Evolutionary conservation across 1,140 invertebrate species (phyloP).

Genomic region (Glossosoma conforme): DNA sequence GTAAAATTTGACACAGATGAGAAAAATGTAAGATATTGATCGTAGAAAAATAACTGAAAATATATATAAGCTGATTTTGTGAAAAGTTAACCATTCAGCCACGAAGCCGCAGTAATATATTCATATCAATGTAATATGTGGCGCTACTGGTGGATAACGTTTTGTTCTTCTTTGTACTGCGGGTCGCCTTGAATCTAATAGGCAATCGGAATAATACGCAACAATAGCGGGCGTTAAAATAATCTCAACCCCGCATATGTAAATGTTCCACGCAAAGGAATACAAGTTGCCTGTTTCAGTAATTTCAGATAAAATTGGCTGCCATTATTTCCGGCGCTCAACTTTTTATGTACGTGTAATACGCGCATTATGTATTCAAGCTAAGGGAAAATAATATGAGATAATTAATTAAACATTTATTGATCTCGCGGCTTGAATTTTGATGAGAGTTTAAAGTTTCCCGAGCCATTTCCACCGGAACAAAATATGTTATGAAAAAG

Average conservation of each 20-base stretch:
- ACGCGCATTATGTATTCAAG: too few relatives aligned
- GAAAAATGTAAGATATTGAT: too few relatives aligned
- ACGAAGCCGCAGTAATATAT: slow-evolving; percentile 5
- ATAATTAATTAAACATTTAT: too few relatives aligned
- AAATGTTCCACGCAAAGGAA: slow-evolving; percentile 12
- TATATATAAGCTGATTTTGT: too few relatives aligned
- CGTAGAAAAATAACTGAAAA: too few relatives aligned
- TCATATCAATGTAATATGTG: slow-evolving; percentile 16
- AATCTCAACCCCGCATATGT: slow-evolving; percentile 15
- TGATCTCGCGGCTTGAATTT: too few relatives aligned
- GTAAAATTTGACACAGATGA: background rate
- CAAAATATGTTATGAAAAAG: too few relatives aligned
- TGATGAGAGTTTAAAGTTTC: too few relatives aligned
- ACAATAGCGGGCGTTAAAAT: slow-evolving; percentile 14
- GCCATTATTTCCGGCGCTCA: slow-evolving; percentile 2
- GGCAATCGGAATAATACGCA: slow-evolving; percentile 23
- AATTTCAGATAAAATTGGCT: slow-evolving; percentile 8
- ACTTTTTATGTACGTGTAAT: background rate
- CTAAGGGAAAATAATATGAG: too few relatives aligned
- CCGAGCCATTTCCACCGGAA: too few relatives aligned
- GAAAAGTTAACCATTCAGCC: background rate
- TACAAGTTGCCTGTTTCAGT: slow-evolving; percentile 5
- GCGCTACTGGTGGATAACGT: slow-evolving; percentile 13
- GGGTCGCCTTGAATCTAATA: slow-evolving; percentile 14
- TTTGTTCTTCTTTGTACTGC: slow-evolving; percentile 18